Percentiles rank a stretch among this genome's conserved stretches.
Conservation (phyloP, 2,797 vertebrate species). For the Pogoniulus pusillus region DNA sequence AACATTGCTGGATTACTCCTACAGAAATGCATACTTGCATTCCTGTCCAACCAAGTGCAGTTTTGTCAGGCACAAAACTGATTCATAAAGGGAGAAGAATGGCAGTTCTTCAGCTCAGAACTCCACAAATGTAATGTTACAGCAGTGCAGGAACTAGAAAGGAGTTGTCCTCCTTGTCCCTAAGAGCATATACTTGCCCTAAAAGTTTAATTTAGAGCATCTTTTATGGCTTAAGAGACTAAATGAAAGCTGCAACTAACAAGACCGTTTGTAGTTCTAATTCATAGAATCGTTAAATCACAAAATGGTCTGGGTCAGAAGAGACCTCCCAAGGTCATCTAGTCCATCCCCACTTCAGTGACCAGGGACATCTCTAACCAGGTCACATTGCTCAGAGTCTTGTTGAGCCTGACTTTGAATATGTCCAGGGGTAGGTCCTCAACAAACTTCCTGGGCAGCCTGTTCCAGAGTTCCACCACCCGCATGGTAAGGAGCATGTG, state of each 20-base stretch:
- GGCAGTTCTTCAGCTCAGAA: background rate
- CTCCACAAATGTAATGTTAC: background rate
- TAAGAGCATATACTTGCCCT: background rate
- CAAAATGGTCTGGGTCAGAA: too few species aligned
- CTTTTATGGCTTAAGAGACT: background rate
- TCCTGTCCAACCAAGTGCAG: background rate
- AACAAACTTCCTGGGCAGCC: too few species aligned
- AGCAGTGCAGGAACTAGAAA: background rate
- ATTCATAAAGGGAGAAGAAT: background rate
- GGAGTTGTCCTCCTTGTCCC: background rate
- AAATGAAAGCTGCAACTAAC: conserved; percentile 26
- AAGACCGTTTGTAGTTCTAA: background rate
- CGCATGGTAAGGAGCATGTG: too few species aligned
- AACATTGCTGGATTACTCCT: background rate
- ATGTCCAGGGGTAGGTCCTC: too few species aligned
- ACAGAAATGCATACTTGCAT: background rate
- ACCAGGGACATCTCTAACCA: too few species aligned
- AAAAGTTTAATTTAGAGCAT: background rate
- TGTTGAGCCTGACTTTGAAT: too few species aligned
- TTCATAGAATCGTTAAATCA: background rate
- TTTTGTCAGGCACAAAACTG: background rate
- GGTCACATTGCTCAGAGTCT: too few species aligned
- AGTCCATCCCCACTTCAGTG: too few species aligned
- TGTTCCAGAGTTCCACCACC: too few species aligned
- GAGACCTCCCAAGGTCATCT: too few species aligned